Evolutionary conservation across 2,888 invertebrate genomes (phyloP), one percentile per base, ranked within the genome.

Genomic region (Pasiphila rectangulata): DNA sequence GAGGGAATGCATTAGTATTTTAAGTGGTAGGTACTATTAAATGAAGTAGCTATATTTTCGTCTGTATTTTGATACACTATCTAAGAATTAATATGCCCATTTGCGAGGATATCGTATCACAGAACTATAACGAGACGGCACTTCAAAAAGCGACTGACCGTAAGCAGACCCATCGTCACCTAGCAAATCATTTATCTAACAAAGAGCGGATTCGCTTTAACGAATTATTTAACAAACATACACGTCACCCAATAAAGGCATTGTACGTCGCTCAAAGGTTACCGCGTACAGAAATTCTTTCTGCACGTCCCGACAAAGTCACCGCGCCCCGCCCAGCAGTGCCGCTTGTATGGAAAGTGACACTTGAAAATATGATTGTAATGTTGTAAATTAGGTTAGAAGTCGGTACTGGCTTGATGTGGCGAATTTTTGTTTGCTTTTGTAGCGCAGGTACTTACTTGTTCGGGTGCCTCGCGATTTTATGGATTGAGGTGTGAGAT

Each of bases 391-490:
- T 76, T 74, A 72, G 67, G 63, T 72, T 72, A 68, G 63, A 65
- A 61, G 72, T 65, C 79, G 79, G 77, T 41, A 19, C 59, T 59
- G 50, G 43, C 47, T 76, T 80, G 85, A 84, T 85, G 86, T 86
- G 85, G 86, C 85, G 83, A 85, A 86, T 85, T 83, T 77, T 75
- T 86, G 84, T 85, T 86, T 84, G 79, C 61, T 66, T 51, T 58
- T 58, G 54, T 53, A 29, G 24, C 9, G 42, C 51, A 48, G 44
- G 63, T 51, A 37, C 19, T 37, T 49, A 47, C 23, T 47, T 37
- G 34, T 32, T 10, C 41, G 54, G 23, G 30, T 30, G 32, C 10
- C 19, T 12, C 23, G 5, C 41, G 46, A 51, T 56, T 54, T 45
- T 50, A 20, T 50, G 45, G 54, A 45, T 38, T 27, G 51, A 53